Percentiles rank a stretch among this genome's conserved stretches.
Conservation (phyloP, 2,888 invertebrate species). For the Ophion ellenae region DNA sequence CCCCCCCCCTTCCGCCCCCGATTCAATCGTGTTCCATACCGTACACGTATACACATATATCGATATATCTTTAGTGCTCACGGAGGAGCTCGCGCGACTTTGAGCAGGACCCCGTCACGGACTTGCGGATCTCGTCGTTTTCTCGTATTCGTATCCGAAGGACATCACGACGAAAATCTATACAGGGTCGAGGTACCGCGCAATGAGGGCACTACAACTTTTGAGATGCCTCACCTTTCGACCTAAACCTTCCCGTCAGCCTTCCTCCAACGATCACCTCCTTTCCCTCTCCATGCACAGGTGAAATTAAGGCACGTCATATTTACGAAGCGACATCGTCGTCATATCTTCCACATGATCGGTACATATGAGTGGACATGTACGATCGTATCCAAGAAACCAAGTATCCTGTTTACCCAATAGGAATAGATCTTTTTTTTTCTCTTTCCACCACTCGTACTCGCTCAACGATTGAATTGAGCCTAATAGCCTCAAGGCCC, state of each 20-base stretch:
- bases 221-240: constrained; percentile 2
- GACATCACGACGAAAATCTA: constrained; percentile 47
- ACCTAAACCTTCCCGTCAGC: not conserved
- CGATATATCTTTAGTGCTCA: too few relatives aligned
- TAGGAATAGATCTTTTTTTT: not conserved
- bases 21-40: too few relatives aligned
- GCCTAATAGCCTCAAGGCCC: too few relatives aligned
- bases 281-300: not conserved
- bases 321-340: not conserved
- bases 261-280: not conserved
- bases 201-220: not conserved
- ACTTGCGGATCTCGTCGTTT: constrained; percentile 24
- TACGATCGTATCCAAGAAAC: not conserved
- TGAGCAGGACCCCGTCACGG: constrained; percentile 45
- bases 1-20: not conserved
- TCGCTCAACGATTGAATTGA: not conserved
- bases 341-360: not conserved
- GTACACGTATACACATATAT: too few relatives aligned
- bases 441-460: not conserved
- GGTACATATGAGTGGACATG: not conserved
- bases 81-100: too few relatives aligned
- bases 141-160: constrained; percentile 20
- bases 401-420: constrained; percentile 1
- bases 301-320: constrained; percentile 2
- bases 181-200: constrained; percentile 11